These are phyloP conservation scores for Trogon surrucura DNA, from an alignment of 2,113 vertebrate genomes.

Conservation along the genomic window DNA sequence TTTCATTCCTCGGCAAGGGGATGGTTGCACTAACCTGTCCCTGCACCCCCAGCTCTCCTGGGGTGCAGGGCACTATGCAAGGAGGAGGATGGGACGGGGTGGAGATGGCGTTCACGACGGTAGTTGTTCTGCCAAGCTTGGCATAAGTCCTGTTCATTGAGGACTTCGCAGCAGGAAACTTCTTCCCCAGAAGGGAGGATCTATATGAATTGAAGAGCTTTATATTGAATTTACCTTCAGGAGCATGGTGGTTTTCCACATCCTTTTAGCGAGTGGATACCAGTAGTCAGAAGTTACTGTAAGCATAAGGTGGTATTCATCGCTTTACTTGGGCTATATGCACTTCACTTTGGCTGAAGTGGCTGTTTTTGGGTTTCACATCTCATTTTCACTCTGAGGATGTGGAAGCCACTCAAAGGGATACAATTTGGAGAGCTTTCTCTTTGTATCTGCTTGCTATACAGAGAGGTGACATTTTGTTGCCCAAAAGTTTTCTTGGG, in stretches of 20 bases:
- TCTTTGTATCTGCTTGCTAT: background rate
- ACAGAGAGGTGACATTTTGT: background rate
- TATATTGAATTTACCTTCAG: background rate
- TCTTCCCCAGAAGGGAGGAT: background rate
- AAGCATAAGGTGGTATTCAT: background rate
- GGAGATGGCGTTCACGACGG: background rate
- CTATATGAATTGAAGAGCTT: background rate
- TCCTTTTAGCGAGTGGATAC: background rate
- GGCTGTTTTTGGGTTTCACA: background rate
- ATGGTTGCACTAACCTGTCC: background rate
- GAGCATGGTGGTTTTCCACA: background rate
- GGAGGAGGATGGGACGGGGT: background rate
- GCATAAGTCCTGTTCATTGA: background rate
- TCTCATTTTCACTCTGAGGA: background rate
- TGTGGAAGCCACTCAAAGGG: background rate
- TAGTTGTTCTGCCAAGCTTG: background rate
- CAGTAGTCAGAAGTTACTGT: background rate
- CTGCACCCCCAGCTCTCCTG: background rate
- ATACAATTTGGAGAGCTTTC: background rate
- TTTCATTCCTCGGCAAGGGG: background rate
- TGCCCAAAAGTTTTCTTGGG: background rate
- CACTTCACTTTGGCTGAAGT: background rate
- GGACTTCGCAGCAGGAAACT: background rate
- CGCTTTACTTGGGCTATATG: background rate
- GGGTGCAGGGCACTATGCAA: accelerated